These are phyloP conservation scores for Dendrolimus punctatus DNA, from an alignment of 1,140 invertebrate species.

Conservation along the genomic window DNA sequence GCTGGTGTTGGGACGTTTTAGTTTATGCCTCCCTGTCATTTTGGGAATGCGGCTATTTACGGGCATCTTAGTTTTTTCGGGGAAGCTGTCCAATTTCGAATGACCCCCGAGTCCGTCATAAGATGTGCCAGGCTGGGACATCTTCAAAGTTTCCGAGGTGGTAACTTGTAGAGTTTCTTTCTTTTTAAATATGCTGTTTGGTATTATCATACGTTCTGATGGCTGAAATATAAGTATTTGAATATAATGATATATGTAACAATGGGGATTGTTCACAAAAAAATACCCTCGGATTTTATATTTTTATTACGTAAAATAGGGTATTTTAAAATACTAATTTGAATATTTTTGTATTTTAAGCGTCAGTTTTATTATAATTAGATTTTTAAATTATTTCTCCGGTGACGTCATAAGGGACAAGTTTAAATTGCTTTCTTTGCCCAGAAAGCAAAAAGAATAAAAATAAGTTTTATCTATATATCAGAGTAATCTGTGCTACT, in stretches of 20 bases:
- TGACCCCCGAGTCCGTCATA: slow-evolving; percentile 62
- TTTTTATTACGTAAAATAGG: too few species aligned
- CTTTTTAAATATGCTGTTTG: slow-evolving; percentile 43
- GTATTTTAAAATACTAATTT: background rate
- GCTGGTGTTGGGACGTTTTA: slow-evolving; percentile 30
- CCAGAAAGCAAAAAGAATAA: too few species aligned
- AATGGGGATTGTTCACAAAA: too few species aligned
- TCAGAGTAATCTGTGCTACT: too few species aligned
- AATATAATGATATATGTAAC: too few species aligned
- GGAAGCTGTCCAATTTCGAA: slow-evolving; percentile 51
- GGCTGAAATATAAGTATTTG: slow-evolving; percentile 31
- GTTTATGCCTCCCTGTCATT: slow-evolving; percentile 37
- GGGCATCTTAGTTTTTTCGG: slow-evolving; percentile 24
- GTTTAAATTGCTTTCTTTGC: too few species aligned
- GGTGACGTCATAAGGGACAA: too few species aligned
- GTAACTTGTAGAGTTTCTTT: slow-evolving; percentile 27
- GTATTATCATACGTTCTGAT: slow-evolving; percentile 36
- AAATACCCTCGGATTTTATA: too few species aligned
- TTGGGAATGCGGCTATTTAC: slow-evolving; percentile 32
- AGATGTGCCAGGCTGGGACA: slow-evolving; percentile 28
- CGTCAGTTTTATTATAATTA: too few species aligned
- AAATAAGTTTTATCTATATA: too few species aligned
- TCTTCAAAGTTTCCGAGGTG: slow-evolving; percentile 16
- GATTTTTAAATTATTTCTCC: too few species aligned
- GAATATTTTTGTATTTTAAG: too few species aligned